These are phyloP conservation scores for Salvelinus sp. DNA, from an alignment of 2,113 vertebrate genomes.

Conservation along the genomic window DNA sequence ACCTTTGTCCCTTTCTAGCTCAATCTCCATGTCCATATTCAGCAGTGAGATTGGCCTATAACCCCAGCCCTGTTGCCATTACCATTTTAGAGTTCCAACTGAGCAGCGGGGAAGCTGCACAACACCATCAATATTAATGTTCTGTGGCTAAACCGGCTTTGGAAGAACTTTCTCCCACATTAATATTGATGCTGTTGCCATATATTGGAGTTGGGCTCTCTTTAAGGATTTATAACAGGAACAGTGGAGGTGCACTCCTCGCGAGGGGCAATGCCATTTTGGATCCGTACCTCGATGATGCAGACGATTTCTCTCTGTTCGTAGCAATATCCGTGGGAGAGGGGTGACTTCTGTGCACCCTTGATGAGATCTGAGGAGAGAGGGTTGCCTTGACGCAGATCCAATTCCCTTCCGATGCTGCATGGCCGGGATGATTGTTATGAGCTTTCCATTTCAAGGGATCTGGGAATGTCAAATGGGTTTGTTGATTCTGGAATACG, in stretches of 20 bases:
- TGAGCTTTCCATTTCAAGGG: constrained; percentile 64
- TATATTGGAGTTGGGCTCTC: constrained; percentile 65
- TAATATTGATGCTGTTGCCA: constrained; percentile 79
- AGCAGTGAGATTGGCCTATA: constrained; percentile 52
- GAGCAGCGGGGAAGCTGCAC: constrained; percentile 57
- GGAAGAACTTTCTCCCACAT: constrained; percentile 74
- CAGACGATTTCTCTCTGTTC: constrained; percentile 56
- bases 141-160: constrained; percentile 70
- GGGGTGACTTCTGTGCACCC: constrained; percentile 41
- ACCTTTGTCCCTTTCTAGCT: constrained; percentile 31
- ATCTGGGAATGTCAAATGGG: constrained; percentile 63
- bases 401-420: constrained; percentile 63
- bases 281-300: constrained; percentile 52
- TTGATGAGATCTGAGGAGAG: constrained; percentile 61
- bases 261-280: constrained; percentile 49
- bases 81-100: constrained; percentile 60
- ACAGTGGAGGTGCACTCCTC: constrained; percentile 34
- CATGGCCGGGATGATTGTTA: constrained; percentile 53
- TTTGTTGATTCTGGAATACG: constrained; percentile 63
- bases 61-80: constrained; percentile 54
- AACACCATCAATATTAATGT: constrained; percentile 79
- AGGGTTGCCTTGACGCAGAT: constrained; percentile 49
- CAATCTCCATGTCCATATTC: constrained; percentile 57
- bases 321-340: constrained; percentile 61
- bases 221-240: constrained; percentile 76